Conservation (phyloP, 2,113 vertebrate species). For the Cinclus cinclus region DNA sequence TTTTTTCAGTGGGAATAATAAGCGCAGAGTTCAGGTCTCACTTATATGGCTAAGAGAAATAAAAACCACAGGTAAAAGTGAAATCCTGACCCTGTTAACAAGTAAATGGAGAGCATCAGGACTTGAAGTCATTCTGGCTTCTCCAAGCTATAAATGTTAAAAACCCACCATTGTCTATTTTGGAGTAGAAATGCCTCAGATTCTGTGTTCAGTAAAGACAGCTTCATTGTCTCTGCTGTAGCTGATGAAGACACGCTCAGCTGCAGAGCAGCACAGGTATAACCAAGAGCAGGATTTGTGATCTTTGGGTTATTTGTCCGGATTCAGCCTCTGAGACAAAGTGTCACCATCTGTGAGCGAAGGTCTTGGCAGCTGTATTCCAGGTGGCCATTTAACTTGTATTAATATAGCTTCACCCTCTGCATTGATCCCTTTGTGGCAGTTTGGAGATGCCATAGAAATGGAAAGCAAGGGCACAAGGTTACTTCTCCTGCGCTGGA, state of each 20-base stretch:
- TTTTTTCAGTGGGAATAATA: neutral
- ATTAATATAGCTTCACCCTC: neutral
- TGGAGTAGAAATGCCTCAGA: neutral
- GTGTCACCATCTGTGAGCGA: neutral
- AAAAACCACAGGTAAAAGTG: neutral
- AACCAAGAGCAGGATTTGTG: neutral
- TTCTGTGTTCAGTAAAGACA: neutral
- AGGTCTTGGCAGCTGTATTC: constrained; percentile 21
- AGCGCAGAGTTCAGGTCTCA: neutral
- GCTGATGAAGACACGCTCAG: neutral
- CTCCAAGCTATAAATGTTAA: neutral
- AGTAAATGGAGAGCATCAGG: neutral
- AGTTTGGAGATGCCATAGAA: constrained; percentile 17
- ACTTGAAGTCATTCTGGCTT: neutral
- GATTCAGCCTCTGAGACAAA: neutral
- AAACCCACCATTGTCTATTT: neutral
- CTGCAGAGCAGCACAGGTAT: neutral
- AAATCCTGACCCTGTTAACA: neutral
- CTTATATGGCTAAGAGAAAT: neutral
- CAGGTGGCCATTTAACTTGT: neutral
- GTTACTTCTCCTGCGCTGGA: neutral
- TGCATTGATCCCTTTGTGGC: neutral
- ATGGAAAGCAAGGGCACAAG: constrained; percentile 51
- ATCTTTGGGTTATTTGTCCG: neutral
- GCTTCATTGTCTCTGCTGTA: neutral